phyloP scores from a whole-genome alignment of 1,140 invertebrate genomes.

The Cyphomyrmex costatus region DNA sequence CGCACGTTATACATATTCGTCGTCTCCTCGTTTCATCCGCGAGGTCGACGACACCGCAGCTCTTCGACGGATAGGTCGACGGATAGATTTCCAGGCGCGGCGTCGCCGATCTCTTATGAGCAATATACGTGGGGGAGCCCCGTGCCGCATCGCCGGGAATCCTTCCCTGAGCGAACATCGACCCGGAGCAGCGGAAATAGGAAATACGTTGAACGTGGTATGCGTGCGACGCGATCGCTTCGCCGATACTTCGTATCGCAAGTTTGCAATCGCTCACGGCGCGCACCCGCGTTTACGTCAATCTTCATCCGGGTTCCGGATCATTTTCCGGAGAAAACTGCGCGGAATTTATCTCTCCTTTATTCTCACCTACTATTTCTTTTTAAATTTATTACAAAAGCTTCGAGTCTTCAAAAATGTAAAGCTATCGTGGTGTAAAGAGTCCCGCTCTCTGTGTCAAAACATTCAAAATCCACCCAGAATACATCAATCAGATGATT shows the following conservation, averaged over 20 bases:
- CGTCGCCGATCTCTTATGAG: slow-evolving; percentile 56
- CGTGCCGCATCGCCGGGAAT: slow-evolving; percentile 3
- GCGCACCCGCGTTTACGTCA: slow-evolving; percentile 27
- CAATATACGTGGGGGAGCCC: slow-evolving; percentile 50
- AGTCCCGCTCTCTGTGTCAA: too few species aligned
- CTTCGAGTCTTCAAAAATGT: neutral
- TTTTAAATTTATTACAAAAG: neutral
- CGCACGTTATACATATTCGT: slow-evolving; percentile 44
- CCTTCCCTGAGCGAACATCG: neutral
- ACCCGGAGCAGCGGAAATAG: slow-evolving; percentile 43
- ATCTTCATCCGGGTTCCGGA: slow-evolving; percentile 31
- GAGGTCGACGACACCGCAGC: slow-evolving; percentile 51
- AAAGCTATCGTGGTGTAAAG: too few species aligned
- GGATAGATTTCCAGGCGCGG: slow-evolving; percentile 19
- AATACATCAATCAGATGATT: too few species aligned
- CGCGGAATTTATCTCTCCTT: neutral
- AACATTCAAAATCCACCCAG: too few species aligned
- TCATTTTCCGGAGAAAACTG: neutral
- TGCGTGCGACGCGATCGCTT: slow-evolving; percentile 38
- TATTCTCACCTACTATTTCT: neutral
- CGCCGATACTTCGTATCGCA: slow-evolving; percentile 39
- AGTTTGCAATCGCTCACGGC: neutral
- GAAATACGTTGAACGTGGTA: slow-evolving; percentile 27
- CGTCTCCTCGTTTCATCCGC: slow-evolving; percentile 38
- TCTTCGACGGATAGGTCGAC: slow-evolving; percentile 22